Evolutionary conservation across 2,113 vertebrate genomes (phyloP).

Genomic region (Phasianus colchicus): DNA sequence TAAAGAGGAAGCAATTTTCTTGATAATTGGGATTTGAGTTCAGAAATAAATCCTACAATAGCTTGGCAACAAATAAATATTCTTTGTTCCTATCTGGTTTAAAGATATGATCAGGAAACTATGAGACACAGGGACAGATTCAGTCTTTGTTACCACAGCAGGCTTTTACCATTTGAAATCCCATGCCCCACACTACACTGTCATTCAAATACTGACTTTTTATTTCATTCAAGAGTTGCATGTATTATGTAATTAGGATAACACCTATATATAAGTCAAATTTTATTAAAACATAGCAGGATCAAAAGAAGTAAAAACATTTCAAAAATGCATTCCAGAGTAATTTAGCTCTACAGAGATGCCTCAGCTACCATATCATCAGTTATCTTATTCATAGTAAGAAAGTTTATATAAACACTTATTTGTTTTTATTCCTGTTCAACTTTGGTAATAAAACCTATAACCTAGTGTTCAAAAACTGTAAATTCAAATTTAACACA

Average conservation of each 20-base stretch:
- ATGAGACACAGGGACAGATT: conserved; percentile 61
- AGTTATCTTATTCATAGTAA: conserved; percentile 7
- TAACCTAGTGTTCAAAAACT: conserved; percentile 28
- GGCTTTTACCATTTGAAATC: conserved; percentile 69
- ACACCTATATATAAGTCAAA: conserved; percentile 53
- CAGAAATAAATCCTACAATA: conserved; percentile 76
- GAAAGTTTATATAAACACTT: conserved; percentile 44
- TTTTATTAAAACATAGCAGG: conserved; percentile 69
- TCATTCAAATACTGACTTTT: conserved; percentile 69
- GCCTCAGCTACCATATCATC: neutral
- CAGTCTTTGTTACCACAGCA: conserved; percentile 64
- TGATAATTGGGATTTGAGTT: conserved; percentile 74
- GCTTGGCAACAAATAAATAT: conserved; percentile 76
- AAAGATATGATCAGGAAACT: conserved; percentile 70
- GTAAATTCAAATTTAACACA: conserved; percentile 16
- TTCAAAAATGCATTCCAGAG: neutral
- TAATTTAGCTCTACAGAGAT: conserved; percentile 6
- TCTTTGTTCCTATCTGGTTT: conserved; percentile 73
- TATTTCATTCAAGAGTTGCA: conserved; percentile 67
- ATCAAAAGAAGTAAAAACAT: conserved; percentile 45
- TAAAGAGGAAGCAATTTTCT: conserved; percentile 75
- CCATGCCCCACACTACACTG: neutral
- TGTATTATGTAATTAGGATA: conserved; percentile 66
- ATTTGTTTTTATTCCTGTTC: neutral
- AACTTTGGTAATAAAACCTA: conserved; percentile 40